These are phyloP conservation scores for Loripinus fragilis DNA, from an alignment of 2,888 invertebrate species.

Conservation along the genomic window DNA sequence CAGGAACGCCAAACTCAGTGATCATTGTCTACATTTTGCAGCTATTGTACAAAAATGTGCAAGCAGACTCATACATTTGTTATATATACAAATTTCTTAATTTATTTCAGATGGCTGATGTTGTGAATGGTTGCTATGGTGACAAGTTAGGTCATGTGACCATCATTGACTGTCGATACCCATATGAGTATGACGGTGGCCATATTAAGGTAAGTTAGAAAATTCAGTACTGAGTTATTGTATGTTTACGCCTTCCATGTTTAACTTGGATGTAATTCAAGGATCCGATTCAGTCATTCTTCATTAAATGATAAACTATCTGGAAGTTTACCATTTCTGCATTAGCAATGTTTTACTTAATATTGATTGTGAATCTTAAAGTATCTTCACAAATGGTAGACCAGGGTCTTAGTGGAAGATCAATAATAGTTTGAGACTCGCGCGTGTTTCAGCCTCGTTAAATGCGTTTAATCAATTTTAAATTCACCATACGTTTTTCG, in stretches of 20 bases:
- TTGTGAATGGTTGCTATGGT: constrained; percentile 35
- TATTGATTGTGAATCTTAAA: background rate
- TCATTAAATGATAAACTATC: background rate
- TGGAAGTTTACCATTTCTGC: background rate
- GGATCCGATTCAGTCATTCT: background rate
- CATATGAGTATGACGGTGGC: constrained; percentile 51
- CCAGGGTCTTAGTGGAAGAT: no score
- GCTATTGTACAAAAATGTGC: background rate
- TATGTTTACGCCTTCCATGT: background rate
- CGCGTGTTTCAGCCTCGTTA: no score
- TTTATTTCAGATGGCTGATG: constrained; percentile 26
- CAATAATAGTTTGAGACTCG: no score
- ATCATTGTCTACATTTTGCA: background rate
- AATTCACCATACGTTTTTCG: no score
- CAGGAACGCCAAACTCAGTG: background rate
- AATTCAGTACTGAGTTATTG: background rate
- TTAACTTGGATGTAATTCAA: background rate
- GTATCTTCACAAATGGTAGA: no score
- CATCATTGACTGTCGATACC: constrained; percentile 53
- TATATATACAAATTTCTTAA: no score
- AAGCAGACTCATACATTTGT: background rate
- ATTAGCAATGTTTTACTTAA: background rate
- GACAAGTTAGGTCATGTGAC: constrained; percentile 31
- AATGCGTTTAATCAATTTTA: no score
- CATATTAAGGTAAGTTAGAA: constrained; percentile 29